A percentile compares a stretch with the other conserved stretches of the same genome.
Conservation (phyloP, 2,113 vertebrate species). For the Rhynchomys soricoides region DNA sequence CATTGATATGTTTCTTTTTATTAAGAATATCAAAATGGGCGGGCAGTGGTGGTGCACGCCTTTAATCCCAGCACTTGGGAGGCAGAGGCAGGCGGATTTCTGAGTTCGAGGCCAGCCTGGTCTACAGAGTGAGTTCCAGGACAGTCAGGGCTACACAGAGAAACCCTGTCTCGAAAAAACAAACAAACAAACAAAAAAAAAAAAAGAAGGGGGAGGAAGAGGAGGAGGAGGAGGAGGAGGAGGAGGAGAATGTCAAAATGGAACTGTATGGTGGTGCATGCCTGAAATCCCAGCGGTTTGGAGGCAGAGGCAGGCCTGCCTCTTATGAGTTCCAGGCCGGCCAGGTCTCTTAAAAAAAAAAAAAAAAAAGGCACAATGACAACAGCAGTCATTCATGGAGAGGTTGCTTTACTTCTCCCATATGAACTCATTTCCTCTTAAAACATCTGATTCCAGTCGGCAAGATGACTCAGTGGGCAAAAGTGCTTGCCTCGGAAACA, state of each 20-base stretch:
- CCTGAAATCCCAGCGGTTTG: background rate
- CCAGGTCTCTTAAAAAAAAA: background rate
- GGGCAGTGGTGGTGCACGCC: background rate
- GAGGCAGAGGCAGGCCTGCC: no score
- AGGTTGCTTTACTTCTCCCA: conserved; percentile 36
- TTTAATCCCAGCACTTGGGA: no score
- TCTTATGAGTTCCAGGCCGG: background rate
- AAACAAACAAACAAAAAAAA: no score
- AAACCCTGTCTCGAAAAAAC: no score
- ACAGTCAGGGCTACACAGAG: no score
- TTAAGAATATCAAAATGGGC: background rate
- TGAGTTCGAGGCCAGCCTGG: no score
- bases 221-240: no score
- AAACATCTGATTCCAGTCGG: conserved; percentile 23
- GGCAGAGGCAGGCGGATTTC: no score
- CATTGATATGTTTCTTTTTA: background rate
- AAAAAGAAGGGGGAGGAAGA: no score
- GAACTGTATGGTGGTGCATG: rapidly evolving
- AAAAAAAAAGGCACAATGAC: background rate
- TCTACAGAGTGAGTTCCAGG: no score
- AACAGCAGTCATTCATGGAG: background rate
- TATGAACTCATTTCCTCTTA: background rate
- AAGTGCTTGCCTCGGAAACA: background rate
- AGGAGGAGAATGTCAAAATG: no score
- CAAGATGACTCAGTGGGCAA: background rate